Conservation (phyloP, 1,140 invertebrate genomes). For the Caerostris extrusa region DNA sequence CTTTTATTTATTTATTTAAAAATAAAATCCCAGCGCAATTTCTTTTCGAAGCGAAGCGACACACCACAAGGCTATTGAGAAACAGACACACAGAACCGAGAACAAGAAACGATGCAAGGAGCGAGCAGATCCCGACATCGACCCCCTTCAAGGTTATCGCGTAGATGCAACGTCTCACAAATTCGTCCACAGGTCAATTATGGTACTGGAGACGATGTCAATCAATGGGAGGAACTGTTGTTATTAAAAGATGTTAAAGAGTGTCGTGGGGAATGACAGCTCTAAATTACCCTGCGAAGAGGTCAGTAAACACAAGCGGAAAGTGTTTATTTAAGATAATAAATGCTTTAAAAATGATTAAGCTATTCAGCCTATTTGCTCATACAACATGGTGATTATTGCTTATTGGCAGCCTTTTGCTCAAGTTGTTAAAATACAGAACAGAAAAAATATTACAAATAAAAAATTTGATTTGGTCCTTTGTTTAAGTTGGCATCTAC, state of each 20-base stretch:
- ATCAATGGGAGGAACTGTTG: background rate
- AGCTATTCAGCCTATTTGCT: too few species aligned
- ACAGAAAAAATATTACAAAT: too few species aligned
- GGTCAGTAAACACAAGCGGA: too few species aligned
- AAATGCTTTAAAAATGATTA: too few species aligned
- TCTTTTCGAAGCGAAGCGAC: background rate
- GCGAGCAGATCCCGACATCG: slow-evolving; percentile 3
- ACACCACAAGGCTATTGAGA: background rate
- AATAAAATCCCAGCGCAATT: background rate
- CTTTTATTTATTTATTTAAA: background rate
- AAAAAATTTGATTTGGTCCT: too few species aligned
- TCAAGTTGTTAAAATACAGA: too few species aligned
- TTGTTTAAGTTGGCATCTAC: too few species aligned
- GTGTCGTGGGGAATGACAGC: too few species aligned
- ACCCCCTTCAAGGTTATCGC: slow-evolving; percentile 41
- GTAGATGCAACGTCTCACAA: slow-evolving; percentile 14
- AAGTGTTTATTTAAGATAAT: too few species aligned
- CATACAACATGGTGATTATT: too few species aligned
- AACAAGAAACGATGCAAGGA: slow-evolving; percentile 14
- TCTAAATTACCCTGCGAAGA: too few species aligned
- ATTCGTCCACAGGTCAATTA: slow-evolving; percentile 23
- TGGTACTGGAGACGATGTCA: background rate
- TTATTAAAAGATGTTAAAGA: background rate
- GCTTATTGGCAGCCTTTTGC: too few species aligned
- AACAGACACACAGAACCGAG: background rate